phyloP scores from a whole-genome alignment of 2,888 invertebrate species.

The Frankliniella intonsa region DNA sequence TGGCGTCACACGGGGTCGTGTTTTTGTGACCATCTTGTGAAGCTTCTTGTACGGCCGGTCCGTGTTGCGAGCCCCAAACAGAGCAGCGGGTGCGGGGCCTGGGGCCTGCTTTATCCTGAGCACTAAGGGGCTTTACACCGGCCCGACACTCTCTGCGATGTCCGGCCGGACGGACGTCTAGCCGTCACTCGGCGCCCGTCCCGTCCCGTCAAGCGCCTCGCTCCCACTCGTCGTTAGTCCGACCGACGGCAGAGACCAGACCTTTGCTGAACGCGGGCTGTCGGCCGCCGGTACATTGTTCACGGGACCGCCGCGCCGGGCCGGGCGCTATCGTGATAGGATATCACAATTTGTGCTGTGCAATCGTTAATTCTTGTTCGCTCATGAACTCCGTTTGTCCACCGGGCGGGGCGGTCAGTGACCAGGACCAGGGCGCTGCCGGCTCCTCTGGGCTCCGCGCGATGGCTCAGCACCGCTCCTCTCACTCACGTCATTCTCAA shows the following conservation, averaged over 20 bases:
- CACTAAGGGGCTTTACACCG: no score
- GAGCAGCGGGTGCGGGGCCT: no score
- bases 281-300: not conserved
- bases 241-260: not conserved
- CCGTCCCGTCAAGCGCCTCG: no score
- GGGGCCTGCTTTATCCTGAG: no score
- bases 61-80: no score
- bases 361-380: not conserved
- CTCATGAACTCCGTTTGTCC: not conserved
- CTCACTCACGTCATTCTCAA: not conserved
- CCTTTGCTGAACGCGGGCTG: not conserved
- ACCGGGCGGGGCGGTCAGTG: not conserved
- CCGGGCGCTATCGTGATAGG: not conserved
- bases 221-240: no score
- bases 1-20: no score
- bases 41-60: no score
- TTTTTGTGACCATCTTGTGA: no score
- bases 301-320: not conserved
- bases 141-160: no score
- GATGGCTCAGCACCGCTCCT: not conserved
- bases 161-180: no score
- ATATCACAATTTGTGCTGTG: slow-evolving; percentile 6
- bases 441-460: not conserved
- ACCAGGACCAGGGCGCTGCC: not conserved
- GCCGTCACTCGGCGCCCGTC: no score